Evolutionary conservation across 1,140 invertebrate genomes (phyloP).

Genomic region (Thrips palmi): DNA sequence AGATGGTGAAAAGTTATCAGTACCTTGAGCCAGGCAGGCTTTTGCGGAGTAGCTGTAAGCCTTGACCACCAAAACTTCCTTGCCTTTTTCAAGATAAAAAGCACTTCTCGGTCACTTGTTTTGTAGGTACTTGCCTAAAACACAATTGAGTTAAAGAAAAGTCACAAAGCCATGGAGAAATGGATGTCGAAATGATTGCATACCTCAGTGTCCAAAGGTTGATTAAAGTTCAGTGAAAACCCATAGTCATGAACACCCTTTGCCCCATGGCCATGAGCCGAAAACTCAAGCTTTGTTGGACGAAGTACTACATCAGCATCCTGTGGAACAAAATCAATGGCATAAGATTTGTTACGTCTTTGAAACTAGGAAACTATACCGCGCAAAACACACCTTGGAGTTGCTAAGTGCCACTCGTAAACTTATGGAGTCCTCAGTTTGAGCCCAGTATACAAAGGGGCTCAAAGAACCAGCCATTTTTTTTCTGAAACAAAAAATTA

Average conservation of each 20-base stretch:
- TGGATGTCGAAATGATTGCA: neutral
- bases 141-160: neutral
- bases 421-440: conserved; percentile 54
- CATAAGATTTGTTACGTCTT: conserved; percentile 8
- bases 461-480: conserved; percentile 31
- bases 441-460: conserved; percentile 87
- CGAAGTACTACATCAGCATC: conserved; percentile 35
- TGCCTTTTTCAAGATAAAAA: conserved; percentile 53
- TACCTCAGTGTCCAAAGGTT: conserved; percentile 30
- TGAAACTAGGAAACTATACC: conserved; percentile 9
- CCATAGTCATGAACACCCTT: conserved; percentile 46
- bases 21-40: conserved; percentile 76
- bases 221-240: conserved; percentile 53
- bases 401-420: conserved; percentile 72
- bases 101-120: conserved; percentile 55
- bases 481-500: too few species aligned
- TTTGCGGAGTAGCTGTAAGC: conserved; percentile 52
- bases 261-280: conserved; percentile 45
- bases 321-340: conserved; percentile 18
- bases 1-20: conserved; percentile 3
- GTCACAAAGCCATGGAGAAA: neutral
- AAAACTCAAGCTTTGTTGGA: conserved; percentile 37
- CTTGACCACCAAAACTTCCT: conserved; percentile 62
- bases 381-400: conserved; percentile 35
- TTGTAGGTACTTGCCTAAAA: conserved; percentile 18